Conservation (phyloP, 2,113 vertebrate genomes). For the Campylomormyrus numenius region DNA sequence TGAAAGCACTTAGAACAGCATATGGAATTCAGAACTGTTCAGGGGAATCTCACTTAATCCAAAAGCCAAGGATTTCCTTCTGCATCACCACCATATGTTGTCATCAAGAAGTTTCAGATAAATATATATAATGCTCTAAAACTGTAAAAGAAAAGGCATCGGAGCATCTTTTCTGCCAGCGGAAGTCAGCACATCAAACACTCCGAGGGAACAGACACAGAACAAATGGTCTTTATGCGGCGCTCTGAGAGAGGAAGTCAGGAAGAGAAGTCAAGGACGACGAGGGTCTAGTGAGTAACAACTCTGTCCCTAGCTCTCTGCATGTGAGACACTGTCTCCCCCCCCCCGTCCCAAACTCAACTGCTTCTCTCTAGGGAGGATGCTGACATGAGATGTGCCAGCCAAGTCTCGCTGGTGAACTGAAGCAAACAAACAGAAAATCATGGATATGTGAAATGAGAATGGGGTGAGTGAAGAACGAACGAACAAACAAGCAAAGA, state of each 20-base stretch:
- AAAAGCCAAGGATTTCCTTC: background rate
- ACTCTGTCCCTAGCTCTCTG: background rate
- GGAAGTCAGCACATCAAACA: background rate
- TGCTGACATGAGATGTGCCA: background rate
- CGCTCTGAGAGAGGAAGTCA: background rate
- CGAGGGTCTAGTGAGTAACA: background rate
- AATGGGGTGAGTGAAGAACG: slow-evolving; percentile 11
- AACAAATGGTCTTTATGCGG: background rate
- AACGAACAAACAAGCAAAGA: background rate
- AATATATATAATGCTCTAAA: background rate
- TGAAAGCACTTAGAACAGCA: background rate
- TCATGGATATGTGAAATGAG: slow-evolving; percentile 32
- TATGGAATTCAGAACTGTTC: background rate
- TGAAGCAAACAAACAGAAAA: slow-evolving; percentile 26
- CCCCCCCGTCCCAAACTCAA: background rate
- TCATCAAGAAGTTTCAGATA: background rate
- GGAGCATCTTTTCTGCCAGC: background rate
- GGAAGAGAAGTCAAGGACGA: background rate
- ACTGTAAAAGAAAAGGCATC: background rate
- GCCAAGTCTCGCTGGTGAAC: background rate
- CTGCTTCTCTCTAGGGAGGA: background rate
- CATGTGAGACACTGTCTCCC: background rate
- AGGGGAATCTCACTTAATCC: background rate
- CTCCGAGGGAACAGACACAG: background rate
- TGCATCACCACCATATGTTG: background rate